Evolutionary conservation across 2,797 vertebrate species (phyloP), one percentile per base, ranked within the genome.

Genomic region (Denticeps clupeoides): DNA sequence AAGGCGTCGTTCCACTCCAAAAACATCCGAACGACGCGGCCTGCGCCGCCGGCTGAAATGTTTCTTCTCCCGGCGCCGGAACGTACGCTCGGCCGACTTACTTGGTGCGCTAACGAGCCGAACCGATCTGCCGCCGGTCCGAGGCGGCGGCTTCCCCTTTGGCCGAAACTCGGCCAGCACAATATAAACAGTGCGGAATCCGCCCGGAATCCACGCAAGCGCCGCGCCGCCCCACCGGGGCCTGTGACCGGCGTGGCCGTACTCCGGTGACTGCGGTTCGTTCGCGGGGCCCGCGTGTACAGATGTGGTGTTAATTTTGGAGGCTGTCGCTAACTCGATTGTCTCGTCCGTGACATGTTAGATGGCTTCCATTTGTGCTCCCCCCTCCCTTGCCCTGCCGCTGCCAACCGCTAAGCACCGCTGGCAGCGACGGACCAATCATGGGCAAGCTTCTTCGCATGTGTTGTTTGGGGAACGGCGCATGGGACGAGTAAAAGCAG

Each of bases 321-420:
- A 26, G 7, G 38, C 41, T 62, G 65, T 73, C 69, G 68, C 50
- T 42, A 18, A 54, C 58, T 69, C 75, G 67, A 79, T 81, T 77
- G 82, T 81, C 68, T 82, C 64, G 62, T 68, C 64, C 67, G 50
- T 49, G 65, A 60, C 63, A 69, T n/a, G n/a, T n/a, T 73, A 67
- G 71, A 73, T 71, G 65, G 64, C 71, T 71, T 81, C 77, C 78
- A 84, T 84, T 79, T 56, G 77, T 65, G 52, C 69, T 74, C 72
- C 64, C 46, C 45, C 61, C 69, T 63, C 64, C 60, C 54, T 60
- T 56, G 38, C 52, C 47, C 53, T 46, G 44, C 51, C 31, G 53
- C 49, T 55, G 48, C 23, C 40, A 38, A 31, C 43, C 50, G 58
- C 49, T 40, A 56, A 40, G 47, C 45, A 32, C 47, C 29, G 51